Base-by-base conservation (phyloP, 1,140 invertebrate species). In the Danaus melanippus region DNA sequence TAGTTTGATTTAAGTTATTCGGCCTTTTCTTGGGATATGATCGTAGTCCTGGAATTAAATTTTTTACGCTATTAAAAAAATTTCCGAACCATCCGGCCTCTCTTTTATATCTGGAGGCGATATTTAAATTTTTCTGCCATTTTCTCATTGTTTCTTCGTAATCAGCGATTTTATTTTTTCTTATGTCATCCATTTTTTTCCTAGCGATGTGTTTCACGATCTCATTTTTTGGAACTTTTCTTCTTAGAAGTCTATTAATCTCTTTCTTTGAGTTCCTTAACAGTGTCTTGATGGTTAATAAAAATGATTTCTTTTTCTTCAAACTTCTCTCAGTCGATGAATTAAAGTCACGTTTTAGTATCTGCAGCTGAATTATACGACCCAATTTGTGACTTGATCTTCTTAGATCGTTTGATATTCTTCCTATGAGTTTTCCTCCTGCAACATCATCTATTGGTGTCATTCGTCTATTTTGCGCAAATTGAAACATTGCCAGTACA, bases 61-160 rank as follows among this genome's bases (percentile, higher is more conserved):
- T 71, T 54, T 77, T 84, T 1, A 80, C 63, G 45, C 66, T 63
- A 45, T 64, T 58, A 5, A 60, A 45, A 12, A 69, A 52, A n/a
- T 51, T 63, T 11, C 58, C 21, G 10, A 66, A 62, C 15, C 49
- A 50, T 15, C 50, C 57, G 12, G 44, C 10, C 0, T 64, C 68
- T 15, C 79, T 64, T 64, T 69, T 84, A 0, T 46, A 56, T 57
- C 74, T 67, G 1, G 47, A 43, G 10, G 50, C 21, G 2, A 67
- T 40, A 12, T 72, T 71, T 39, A 76, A 66, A 46, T 69, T 71
- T 1, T 66, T 62, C 44, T 79, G 73, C 76, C 79, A 79, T 47
- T 60, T 69, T 9, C 58, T 65, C 70, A 79, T 69, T 0, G 62
- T 64, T 11, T 70, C 55, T 50, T 73, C 64, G 42, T 74, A 73